Evolutionary conservation across 2,888 invertebrate genomes (phyloP), one percentile per base, ranked within the genome.

Genomic region (Cataglyphis rosenhaueri): DNA sequence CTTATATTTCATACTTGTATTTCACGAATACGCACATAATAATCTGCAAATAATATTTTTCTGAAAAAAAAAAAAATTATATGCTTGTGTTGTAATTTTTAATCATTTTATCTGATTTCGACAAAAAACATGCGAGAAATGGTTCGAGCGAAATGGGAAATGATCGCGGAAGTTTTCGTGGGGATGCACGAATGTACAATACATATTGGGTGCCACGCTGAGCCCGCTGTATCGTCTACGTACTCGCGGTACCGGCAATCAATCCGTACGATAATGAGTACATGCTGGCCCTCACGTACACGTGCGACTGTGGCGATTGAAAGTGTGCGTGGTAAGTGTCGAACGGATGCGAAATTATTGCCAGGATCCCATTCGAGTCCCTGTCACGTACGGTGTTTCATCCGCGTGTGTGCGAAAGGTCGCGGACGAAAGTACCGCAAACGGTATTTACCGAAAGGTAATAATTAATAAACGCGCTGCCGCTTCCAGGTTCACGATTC

Each of bases 391-490:
- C 68, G 25, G 68, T n/a, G 48, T 35, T 65, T 64, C 73, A 71
- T 82, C 52, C 82, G 73, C 81, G 25, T 25, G 70, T 71, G 57
- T 70, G 65, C 83, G 85, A 85, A 76, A 84, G 84, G 82, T 82
- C 78, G 82, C 79, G 84, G 81, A 75, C 84, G 81, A 74, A 74
- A 73, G 78, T 66, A 71, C 71, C 55, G 85, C 84, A 38, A 81
- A 73, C 66, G 85, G 82, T 85, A 85, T 81, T 85, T 85, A 84
- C 71, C 79, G 84, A 84, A 84, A 82, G 84, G 81, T 82, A 81
- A 85, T 85, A 85, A 85, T 85, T 85, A 85, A 82, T 82, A 85
- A 75, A 81, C 82, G 84, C 73, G 55, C 79, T 61, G 78, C 79
- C 52, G 78, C 83, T 84, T 78, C 73, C 83, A 78, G 76, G 65